Conservation (phyloP, 2,797 vertebrate species). For the Numenius phaeopus region DNA sequence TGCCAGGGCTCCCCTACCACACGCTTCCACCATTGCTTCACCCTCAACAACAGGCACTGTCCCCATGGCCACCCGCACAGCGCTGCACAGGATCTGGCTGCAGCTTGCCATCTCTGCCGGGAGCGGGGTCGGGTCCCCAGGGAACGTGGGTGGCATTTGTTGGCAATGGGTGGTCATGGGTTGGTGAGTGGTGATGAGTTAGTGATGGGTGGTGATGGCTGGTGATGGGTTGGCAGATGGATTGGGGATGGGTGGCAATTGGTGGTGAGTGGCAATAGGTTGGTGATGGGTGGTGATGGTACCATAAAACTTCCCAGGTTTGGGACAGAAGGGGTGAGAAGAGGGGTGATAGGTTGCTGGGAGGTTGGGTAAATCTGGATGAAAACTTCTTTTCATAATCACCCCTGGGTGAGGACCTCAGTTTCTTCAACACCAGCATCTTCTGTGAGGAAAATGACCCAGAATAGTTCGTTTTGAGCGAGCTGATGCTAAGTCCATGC, state of each 20-base stretch:
- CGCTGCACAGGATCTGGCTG: accelerated
- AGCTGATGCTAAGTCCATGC: accelerated
- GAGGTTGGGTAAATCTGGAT: background rate
- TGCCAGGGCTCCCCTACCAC: background rate
- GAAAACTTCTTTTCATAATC: background rate
- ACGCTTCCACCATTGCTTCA: background rate
- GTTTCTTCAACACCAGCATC: background rate
- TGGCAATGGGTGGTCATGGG: background rate
- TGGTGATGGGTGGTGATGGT: background rate
- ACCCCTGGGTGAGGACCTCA: background rate
- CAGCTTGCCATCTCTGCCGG: accelerated
- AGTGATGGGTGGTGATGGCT: background rate
- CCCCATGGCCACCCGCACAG: background rate
- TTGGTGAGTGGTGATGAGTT: too few species aligned
- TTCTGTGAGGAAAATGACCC: background rate
- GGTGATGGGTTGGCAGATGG: background rate
- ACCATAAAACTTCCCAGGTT: background rate
- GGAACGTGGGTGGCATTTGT: accelerated
- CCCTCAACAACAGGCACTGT: background rate
- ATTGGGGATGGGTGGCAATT: background rate
- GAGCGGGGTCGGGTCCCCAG: background rate
- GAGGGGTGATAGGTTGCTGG: background rate
- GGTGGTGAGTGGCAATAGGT: background rate
- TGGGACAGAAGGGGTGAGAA: background rate
- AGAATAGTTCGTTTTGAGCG: background rate